phyloP scores from a whole-genome alignment of 2,888 invertebrate species.

The Portevinia maculata region DNA sequence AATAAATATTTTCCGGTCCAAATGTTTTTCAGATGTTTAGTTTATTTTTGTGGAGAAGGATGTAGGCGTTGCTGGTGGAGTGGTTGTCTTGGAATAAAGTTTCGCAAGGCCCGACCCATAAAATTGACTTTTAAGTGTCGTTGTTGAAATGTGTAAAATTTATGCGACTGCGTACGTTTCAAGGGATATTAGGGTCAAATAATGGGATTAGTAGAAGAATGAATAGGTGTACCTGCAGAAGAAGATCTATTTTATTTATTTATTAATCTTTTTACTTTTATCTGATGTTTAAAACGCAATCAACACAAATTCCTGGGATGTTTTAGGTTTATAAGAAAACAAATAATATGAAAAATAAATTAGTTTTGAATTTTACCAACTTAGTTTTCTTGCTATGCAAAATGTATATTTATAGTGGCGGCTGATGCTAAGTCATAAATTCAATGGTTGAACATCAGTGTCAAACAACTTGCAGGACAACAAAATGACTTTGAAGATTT shows the following conservation, averaged over 20 bases:
- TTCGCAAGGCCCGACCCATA: constrained; percentile 56
- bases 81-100: constrained; percentile 20
- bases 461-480: too few relatives aligned
- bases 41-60: constrained; percentile 20
- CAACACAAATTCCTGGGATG: neutral
- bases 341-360: constrained; percentile 2
- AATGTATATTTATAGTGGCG: neutral
- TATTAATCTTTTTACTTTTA: neutral
- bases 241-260: neutral
- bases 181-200: constrained; percentile 4
- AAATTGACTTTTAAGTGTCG: constrained; percentile 46
- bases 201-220: neutral
- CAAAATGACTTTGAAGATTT: too few relatives aligned
- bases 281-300: constrained; percentile 4
- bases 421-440: too few relatives aligned
- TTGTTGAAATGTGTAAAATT: constrained; percentile 49
- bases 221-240: constrained; percentile 8
- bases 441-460: too few relatives aligned
- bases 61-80: constrained; percentile 47
- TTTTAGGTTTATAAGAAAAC: neutral
- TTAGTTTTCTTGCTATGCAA: too few relatives aligned
- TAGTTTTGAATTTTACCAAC: neutral
- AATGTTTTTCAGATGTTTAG: constrained; percentile 66
- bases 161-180: constrained; percentile 23
- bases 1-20: constrained; percentile 68